These are phyloP conservation scores for Pelodytes ibericus DNA, from an alignment of 2,797 vertebrate genomes.

Conservation along the genomic window DNA sequence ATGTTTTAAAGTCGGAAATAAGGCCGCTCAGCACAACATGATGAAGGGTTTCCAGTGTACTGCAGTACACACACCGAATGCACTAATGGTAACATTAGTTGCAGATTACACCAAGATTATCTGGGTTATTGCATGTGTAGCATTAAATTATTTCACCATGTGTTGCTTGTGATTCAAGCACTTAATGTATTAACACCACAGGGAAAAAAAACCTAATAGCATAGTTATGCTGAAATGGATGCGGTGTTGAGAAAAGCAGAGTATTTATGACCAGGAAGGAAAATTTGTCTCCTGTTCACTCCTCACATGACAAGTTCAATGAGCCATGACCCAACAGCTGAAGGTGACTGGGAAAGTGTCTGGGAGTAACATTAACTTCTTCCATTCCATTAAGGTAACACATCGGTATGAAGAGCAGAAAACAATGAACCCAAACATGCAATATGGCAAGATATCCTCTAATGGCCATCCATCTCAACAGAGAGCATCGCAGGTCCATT, in stretches of 20 bases:
- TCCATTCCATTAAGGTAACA: not conserved
- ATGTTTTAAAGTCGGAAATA: too few relatives aligned
- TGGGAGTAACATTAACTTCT: conserved; percentile 3
- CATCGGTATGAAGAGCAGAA: too few relatives aligned
- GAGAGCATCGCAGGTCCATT: too few relatives aligned
- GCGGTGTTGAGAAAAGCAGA: conserved; percentile 18
- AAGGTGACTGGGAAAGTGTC: conserved; percentile 40
- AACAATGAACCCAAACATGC: too few relatives aligned
- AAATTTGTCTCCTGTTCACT: conserved; percentile 36
- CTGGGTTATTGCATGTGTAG: not conserved
- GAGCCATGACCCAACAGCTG: conserved; percentile 42
- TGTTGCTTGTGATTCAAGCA: not conserved
- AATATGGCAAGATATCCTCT: too few relatives aligned
- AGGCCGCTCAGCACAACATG: too few relatives aligned
- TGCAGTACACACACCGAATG: not conserved
- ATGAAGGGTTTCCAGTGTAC: too few relatives aligned
- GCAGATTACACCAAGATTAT: not conserved
- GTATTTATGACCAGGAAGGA: conserved; percentile 40
- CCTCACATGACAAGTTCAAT: conserved; percentile 39
- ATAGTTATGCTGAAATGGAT: conserved; percentile 7
- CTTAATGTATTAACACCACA: not conserved
- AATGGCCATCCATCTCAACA: too few relatives aligned
- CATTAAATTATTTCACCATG: not conserved
- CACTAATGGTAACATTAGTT: not conserved
- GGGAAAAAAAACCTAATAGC: not conserved